Percentiles rank a stretch among this genome's conserved stretches.
Conservation (phyloP, 2,888 invertebrate genomes). For the Cheilosia scutellata region DNA sequence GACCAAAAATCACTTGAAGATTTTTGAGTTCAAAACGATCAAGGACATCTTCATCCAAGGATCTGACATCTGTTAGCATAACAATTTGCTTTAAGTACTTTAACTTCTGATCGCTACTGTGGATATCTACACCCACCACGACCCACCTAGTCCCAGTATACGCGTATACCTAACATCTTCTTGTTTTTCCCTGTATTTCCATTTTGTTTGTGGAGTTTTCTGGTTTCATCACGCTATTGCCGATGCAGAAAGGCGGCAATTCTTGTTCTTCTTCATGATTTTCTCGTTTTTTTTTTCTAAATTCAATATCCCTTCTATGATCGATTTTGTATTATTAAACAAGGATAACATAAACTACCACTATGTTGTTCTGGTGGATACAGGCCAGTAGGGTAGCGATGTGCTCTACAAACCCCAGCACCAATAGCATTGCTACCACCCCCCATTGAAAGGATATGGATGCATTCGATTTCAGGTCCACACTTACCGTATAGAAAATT, state of each 20-base stretch:
- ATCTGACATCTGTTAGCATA: too few relatives aligned
- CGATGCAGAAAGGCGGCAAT: conserved; percentile 5
- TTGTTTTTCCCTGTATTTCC: conserved; percentile 34
- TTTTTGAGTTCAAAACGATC: too few relatives aligned
- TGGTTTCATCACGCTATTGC: conserved; percentile 6
- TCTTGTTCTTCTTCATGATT: background rate
- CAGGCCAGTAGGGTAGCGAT: background rate
- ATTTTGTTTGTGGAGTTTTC: conserved; percentile 14
- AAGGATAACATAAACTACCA: conserved; percentile 46
- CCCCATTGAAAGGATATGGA: background rate
- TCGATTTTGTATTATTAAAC: conserved; percentile 48
- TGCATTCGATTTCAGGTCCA: conserved; percentile 23
- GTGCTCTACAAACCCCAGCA: background rate
- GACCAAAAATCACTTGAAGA: too few relatives aligned
- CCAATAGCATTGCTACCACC: background rate
- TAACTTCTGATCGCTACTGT: conserved; percentile 10
- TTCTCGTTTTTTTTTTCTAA: background rate
- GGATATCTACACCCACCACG: background rate
- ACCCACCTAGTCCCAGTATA: background rate
- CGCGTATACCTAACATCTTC: too few relatives aligned
- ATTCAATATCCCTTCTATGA: conserved; percentile 9
- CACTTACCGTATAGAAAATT: conserved; percentile 46
- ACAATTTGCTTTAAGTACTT: too few relatives aligned
- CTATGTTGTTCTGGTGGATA: conserved; percentile 18
- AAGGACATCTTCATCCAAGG: too few relatives aligned